Evolutionary conservation across 2,797 vertebrate genomes (phyloP), one percentile per base, ranked within the genome.

Genomic region (Loriculus beryllinus): DNA sequence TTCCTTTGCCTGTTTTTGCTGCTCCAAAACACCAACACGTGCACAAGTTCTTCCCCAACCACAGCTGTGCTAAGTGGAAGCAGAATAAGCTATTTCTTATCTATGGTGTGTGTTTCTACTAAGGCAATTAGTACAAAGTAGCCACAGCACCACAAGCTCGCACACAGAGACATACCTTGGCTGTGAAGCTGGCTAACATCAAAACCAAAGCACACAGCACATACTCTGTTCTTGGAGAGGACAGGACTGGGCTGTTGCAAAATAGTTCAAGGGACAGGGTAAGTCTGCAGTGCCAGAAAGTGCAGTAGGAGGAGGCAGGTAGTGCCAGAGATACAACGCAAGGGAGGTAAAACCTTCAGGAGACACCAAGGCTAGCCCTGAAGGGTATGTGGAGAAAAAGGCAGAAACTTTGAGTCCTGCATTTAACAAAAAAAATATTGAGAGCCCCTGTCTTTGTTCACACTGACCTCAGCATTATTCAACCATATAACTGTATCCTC

Each of bases 241-340:
- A n/a, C 43, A 52, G 18, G 37, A 57, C n/a, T 18, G 17, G 16
- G 20, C 3, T 51, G 21, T 42, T 33, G n/a, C 23, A 75, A 86
- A 82, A 37, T 63, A 86, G 19, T 51, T 70, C 20, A 45, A 92
- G 37, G 11, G 48, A 77, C 8, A 33, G 20, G 39, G 14, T 35
- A 57, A 13, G 15, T 77, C 69, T 42, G 64, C 82, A 9, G 13
- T 33, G 16, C 20, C 68, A 85, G 37, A 16, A 20, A 80, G 21
- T 8, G 39, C 18, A n/a, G 15, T 22, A 74, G 49, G 26, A 70
- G 29, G 48, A 81, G 16, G 23, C 54, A 68, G 43, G 18, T 35
- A 56, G 14, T 48, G 49, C 31, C 42, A 37, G 28, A 7, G 14
- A 52, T 28, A 39, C 10, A 78, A 19, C 0, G 0, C 2, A 3